These are phyloP conservation scores for Orchesellides sinensis DNA, from an alignment of 2,888 invertebrate genomes.

Conservation along the genomic window DNA sequence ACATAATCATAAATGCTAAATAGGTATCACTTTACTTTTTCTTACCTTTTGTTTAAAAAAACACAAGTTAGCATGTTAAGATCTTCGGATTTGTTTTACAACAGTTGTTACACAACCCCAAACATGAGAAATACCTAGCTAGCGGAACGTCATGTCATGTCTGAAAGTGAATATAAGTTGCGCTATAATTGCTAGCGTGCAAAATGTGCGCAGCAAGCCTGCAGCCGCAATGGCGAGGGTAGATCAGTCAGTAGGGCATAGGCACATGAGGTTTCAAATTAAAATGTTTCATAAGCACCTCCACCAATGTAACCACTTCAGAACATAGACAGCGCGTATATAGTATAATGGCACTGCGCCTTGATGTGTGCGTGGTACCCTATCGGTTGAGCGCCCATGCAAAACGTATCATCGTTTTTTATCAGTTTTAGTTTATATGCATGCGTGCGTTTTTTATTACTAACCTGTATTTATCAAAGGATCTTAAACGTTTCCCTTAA, in stretches of 20 bases:
- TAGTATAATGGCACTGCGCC: background rate
- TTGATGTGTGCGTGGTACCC: background rate
- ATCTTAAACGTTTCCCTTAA: no score
- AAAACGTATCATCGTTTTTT: background rate
- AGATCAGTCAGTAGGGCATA: background rate
- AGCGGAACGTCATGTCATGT: background rate
- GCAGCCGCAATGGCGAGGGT: no score
- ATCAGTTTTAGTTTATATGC: background rate
- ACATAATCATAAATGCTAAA: no score
- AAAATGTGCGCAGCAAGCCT: background rate
- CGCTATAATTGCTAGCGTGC: background rate
- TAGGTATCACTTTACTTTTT: no score
- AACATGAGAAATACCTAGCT: background rate
- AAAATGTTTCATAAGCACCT: background rate
- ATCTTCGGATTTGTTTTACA: no score
- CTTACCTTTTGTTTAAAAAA: no score
- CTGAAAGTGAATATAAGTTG: background rate
- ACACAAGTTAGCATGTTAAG: no score
- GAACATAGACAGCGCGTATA: background rate
- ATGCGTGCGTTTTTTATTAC: background rate
- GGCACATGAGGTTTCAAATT: background rate
- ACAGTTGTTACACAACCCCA: no score
- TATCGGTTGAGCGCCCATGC: constrained; percentile 49
- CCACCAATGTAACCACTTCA: background rate
- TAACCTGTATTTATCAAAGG: background rate